Base-by-base conservation (phyloP, 2,113 vertebrate species). In the Lepus europaeus region DNA sequence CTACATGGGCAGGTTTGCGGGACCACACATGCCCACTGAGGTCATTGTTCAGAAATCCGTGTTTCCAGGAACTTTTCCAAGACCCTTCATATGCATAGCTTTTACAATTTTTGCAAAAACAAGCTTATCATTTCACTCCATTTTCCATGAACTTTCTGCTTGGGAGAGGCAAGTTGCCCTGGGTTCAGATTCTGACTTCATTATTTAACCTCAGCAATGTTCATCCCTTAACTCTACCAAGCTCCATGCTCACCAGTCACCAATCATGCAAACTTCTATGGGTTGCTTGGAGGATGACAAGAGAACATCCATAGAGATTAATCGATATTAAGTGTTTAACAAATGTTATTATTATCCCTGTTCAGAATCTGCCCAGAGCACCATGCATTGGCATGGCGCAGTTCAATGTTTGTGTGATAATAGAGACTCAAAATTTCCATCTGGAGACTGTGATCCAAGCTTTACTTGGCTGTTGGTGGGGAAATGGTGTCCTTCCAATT, bases 231-330 rank as follows among this genome's bases (percentile, higher is more conserved):
- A 45, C 45, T 45, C 45, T 45, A 45, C 45, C 45, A 45, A 45
- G 45, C 45, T 45, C 45, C 45, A 45, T 7, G 45, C 45, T 45
- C 45, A 45, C 45, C 45, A 73, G 13, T 25, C 49, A 17, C 51
- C n/a, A 33, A 61, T 17, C 56, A 56, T 88, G 63, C 36, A 91
- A 39, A 76, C 8, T 10, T 92, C 61, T 29, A 1, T 8, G 9
- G 33, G 6, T 63, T 78, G 19, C 33, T 83, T 31, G 66, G 80
- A 78, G 8, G 39, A 59, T 90, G 59, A 51, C 78, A 66, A 49
- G 93, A 73, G 76, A 94, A 83, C 91, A 80, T n/a, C 7, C 36
- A 22, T 8, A 59, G n/a, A 51, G 53, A 84, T 84, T 66, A 49
- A 82, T 69, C 56, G 59, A 80, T 29, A 53, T 3, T 14, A 85